Base-by-base conservation (phyloP, 2,113 vertebrate species). In the Tragulus kanchil region DNA sequence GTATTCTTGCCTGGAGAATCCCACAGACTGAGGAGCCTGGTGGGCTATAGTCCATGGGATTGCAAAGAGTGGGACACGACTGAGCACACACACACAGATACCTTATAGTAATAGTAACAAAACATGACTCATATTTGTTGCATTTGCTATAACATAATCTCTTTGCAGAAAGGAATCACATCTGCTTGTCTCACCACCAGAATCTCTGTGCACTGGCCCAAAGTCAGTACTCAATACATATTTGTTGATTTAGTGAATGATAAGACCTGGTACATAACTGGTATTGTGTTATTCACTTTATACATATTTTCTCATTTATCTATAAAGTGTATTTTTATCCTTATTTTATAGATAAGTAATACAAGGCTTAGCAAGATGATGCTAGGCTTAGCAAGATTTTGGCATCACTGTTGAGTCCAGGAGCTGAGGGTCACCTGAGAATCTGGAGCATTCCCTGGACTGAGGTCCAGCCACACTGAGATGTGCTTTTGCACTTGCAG, bases 111-210 rank as follows among this genome's bases (percentile, higher is more conserved):
- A 91, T 7, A 65, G 21, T 48, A 56, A 58, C 26, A 58, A 86
- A 87, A 87, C 1, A 26, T n/a, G 10, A 52, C 16, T 62, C 69
- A 61, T 11, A 45, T 14, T 42, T 73, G 25, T 25, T 73, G 25
- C 65, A 13, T 61, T 90, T 84, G 78, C 36, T 64, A 7, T 48
- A 90, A 93, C 61, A n/a, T 11, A 77, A 58, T 58, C 59, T 90
- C 78, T 26, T 61, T 82, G 54, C 36, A 64, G 19, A 59, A 71
- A 73, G 25, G 12, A 81, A 89, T 45, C 16, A 48, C 15, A 1
- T 65, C 19, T 36, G 2, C 69, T 48, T 91, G 15, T 77, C 59
- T 96, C 23, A 21, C 28, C 58, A 25, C 17, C 61, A 17, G 48
- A 23, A 50, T n/a, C 8, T 69, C 28, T 0, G 3, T 10, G 26